A percentile compares a stretch with the other conserved stretches of the same genome.
These are phyloP conservation scores for Podabrus alpinus DNA, from an alignment of 2,888 invertebrate genomes.

Conservation along the genomic window DNA sequence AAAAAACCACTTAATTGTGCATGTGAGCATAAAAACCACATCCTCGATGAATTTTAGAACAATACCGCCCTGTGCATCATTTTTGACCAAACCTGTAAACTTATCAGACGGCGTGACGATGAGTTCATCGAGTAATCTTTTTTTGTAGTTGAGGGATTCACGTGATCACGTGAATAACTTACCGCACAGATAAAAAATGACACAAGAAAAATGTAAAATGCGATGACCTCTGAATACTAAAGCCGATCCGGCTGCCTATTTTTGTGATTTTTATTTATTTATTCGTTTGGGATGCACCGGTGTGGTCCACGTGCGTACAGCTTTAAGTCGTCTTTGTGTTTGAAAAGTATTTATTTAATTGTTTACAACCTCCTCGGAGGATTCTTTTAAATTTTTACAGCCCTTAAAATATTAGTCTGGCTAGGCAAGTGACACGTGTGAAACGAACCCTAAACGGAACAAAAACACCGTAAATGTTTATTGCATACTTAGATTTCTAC, in stretches of 20 bases:
- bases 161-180: background rate
- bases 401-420: conserved; percentile 36
- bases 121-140: conserved; percentile 8
- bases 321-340: conserved; percentile 23
- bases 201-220: background rate
- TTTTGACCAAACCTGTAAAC: conserved; percentile 30
- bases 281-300: conserved; percentile 1
- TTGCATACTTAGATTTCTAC: conserved; percentile 39
- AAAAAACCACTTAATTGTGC: conserved; percentile 10
- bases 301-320: conserved; percentile 35
- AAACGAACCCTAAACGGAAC: conserved; percentile 41
- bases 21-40: conserved; percentile 23
- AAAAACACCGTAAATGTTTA: conserved; percentile 44
- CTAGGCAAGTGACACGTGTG: conserved; percentile 37
- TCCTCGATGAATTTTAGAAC: conserved; percentile 22
- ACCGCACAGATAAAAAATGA: background rate
- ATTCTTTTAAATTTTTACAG: conserved; percentile 33
- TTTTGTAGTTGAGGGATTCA: background rate
- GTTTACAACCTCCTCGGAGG: conserved; percentile 29
- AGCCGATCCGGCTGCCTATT: background rate
- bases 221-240: background rate
- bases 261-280: background rate
- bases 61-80: conserved; percentile 15
- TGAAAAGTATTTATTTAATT: conserved; percentile 28
- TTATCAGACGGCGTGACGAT: conserved; percentile 33